These are phyloP conservation scores for Brachymystax lenok DNA, from an alignment of 2,797 vertebrate species.

Conservation along the genomic window DNA sequence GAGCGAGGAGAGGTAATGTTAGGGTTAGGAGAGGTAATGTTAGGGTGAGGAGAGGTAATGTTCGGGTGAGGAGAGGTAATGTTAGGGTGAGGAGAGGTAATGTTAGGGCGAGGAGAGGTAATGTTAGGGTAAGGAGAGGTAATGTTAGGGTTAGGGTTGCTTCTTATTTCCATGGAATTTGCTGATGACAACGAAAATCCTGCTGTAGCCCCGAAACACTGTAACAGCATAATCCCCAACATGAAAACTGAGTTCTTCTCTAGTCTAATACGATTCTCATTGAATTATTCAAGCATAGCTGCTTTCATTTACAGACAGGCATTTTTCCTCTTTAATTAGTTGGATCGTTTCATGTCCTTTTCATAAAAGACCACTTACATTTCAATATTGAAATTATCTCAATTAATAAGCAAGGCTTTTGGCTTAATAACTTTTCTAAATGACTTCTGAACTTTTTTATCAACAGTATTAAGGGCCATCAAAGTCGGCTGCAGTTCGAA, in stretches of 20 bases:
- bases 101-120: too few species aligned
- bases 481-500: neutral
- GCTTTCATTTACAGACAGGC: slow-evolving; percentile 24
- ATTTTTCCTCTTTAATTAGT: slow-evolving; percentile 38
- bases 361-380: slow-evolving; percentile 29
- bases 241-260: slow-evolving; percentile 10
- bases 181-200: too few species aligned
- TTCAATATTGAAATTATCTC: slow-evolving; percentile 34
- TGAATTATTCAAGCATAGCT: slow-evolving; percentile 27
- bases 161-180: too few species aligned
- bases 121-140: too few species aligned
- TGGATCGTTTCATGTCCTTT: slow-evolving; percentile 25
- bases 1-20: too few species aligned
- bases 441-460: slow-evolving; percentile 20
- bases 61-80: too few species aligned
- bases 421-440: slow-evolving; percentile 24
- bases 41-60: too few species aligned
- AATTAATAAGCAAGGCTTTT: slow-evolving; percentile 36
- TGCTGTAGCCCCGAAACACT: neutral
- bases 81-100: too few species aligned
- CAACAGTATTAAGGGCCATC: neutral
- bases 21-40: too few species aligned
- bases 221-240: slow-evolving; percentile 5
- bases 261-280: slow-evolving; percentile 7
- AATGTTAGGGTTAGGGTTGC: too few species aligned